Percentiles rank a stretch among this genome's conserved stretches.
Evolutionary conservation across 2,113 vertebrate genomes (phyloP).

Genomic region (Meriones unguiculatus): DNA sequence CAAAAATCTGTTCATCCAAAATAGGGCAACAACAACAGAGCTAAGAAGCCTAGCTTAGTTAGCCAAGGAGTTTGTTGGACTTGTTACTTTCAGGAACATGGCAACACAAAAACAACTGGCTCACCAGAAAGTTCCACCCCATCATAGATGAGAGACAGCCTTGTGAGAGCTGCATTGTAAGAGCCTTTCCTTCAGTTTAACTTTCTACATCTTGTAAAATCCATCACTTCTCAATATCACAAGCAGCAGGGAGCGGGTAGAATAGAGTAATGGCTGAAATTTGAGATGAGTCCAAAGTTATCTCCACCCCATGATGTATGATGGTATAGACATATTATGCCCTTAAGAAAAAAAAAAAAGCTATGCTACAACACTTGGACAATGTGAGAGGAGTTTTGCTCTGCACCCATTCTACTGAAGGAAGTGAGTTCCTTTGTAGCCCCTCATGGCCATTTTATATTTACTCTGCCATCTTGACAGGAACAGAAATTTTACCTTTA

Average conservation of each 20-base stretch:
- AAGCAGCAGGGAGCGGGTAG: background rate
- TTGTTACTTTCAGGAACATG: background rate
- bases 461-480: no score
- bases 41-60: background rate
- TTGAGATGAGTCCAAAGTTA: background rate
- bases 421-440: background rate
- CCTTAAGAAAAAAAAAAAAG: no score
- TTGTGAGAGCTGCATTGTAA: fast-evolving
- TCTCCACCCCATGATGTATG: no score
- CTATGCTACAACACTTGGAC: background rate
- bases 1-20: background rate
- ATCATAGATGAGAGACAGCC: background rate
- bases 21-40: background rate
- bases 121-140: no score
- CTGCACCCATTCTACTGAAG: background rate
- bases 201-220: background rate
- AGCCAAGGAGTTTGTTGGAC: background rate
- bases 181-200: background rate
- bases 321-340: background rate
- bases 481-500: background rate
- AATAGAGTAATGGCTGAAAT: background rate
- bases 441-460: background rate
- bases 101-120: background rate
- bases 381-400: fast-evolving
- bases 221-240: no score